A percentile compares a stretch with the other conserved stretches of the same genome.
Conservation (phyloP, 2,888 invertebrate species). For the Cantharis flavilabris region DNA sequence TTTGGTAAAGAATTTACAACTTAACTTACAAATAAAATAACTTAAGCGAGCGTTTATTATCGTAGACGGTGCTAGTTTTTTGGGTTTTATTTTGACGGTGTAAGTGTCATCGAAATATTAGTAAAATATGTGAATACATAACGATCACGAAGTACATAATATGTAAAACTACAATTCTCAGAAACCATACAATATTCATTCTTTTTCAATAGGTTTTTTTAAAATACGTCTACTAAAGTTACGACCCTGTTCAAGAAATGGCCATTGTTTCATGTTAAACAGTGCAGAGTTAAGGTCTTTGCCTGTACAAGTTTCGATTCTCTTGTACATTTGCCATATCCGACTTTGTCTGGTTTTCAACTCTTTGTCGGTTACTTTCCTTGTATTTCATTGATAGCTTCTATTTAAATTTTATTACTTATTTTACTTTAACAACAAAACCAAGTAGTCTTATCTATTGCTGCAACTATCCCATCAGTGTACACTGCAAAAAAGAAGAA, state of each 20-base stretch:
- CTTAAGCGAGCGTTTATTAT: neutral
- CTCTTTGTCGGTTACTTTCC: neutral
- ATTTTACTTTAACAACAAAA: neutral
- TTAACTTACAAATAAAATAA: neutral
- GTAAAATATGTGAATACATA: conserved; percentile 12
- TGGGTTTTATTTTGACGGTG: neutral
- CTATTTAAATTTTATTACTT: neutral
- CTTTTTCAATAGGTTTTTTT: conserved; percentile 28
- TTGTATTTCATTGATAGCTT: neutral
- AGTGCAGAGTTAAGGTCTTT: conserved; percentile 20
- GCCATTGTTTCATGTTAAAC: conserved; percentile 27
- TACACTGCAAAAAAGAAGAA: neutral
- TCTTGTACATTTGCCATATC: conserved; percentile 5
- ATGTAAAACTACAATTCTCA: conserved; percentile 28
- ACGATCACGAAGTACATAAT: conserved; percentile 17
- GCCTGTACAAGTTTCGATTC: conserved; percentile 22
- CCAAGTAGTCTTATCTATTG: neutral
- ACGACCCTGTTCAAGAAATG: conserved; percentile 26
- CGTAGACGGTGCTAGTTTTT: neutral
- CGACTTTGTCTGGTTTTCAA: conserved; percentile 9
- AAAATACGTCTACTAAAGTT: conserved; percentile 23
- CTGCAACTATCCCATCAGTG: neutral
- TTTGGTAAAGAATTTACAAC: neutral
- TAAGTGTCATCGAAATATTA: neutral
- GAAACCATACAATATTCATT: conserved; percentile 35